Conservation (phyloP, 2,113 vertebrate species). For the Sinocyclocheilus maitianheensis region DNA sequence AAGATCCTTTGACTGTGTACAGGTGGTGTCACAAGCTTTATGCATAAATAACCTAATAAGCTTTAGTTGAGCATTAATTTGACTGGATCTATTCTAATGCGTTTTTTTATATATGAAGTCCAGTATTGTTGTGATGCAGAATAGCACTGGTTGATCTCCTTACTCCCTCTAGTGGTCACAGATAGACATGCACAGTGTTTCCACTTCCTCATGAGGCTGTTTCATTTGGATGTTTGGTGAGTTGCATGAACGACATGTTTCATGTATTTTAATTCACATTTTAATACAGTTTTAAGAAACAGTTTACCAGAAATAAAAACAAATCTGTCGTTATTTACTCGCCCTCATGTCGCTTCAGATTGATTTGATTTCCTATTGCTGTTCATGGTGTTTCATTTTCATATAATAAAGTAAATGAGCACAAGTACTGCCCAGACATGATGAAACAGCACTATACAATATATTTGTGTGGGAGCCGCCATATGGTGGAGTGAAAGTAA, state of each 20-base stretch:
- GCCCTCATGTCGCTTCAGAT: not conserved
- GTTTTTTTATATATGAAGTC: not conserved
- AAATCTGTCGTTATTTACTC: not conserved
- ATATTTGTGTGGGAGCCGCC: not conserved
- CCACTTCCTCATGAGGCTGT: not conserved
- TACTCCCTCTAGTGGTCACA: not conserved
- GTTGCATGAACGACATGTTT: not conserved
- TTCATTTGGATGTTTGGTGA: not conserved
- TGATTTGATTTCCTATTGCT: not conserved
- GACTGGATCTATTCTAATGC: not conserved
- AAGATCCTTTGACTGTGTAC: not conserved
- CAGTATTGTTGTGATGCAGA: not conserved
- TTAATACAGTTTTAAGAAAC: not conserved
- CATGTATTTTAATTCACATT: not conserved
- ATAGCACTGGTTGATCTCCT: not conserved
- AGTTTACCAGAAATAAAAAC: not conserved
- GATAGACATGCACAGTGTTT: not conserved
- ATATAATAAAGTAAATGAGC: not conserved
- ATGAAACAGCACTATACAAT: not conserved
- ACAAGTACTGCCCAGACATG: not conserved
- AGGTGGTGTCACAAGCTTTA: not conserved
- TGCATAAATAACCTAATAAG: not conserved
- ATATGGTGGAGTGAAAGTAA: not conserved
- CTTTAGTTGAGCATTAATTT: not conserved
- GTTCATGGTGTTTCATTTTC: not conserved